Evolutionary conservation across 2,888 invertebrate species (phyloP).

Genomic region (Archips xylosteana): DNA sequence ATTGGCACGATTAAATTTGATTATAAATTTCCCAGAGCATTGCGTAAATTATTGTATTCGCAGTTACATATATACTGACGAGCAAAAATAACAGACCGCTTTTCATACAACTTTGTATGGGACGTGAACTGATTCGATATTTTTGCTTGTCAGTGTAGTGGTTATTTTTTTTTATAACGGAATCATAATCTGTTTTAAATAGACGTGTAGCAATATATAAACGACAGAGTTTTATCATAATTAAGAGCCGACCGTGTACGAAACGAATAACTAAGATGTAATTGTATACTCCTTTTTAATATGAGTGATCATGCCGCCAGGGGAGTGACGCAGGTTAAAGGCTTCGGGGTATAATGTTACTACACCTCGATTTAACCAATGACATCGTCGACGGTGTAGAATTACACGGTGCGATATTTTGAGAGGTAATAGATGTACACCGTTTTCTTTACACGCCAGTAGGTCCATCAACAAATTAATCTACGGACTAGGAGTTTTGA

Average conservation of each 20-base stretch:
- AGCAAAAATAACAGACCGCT: no score
- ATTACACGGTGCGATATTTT: conserved; percentile 75
- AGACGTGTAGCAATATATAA: background rate
- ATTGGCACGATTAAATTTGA: no score
- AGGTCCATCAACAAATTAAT: conserved; percentile 67
- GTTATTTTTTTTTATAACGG: no score
- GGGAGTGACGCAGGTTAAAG: conserved; percentile 58
- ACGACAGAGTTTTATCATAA: background rate
- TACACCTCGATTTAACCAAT: conserved; percentile 73
- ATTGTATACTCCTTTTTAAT: conserved; percentile 62
- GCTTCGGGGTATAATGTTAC: conserved; percentile 67
- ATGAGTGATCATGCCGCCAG: conserved; percentile 63
- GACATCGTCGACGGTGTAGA: conserved; percentile 75
- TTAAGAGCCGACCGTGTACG: conserved; percentile 35
- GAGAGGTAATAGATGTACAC: conserved; percentile 73
- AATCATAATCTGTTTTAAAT: background rate
- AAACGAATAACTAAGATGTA: conserved; percentile 55
- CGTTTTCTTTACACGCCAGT: conserved; percentile 68
- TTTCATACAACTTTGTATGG: no score
- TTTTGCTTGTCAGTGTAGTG: no score
- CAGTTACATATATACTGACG: no score
- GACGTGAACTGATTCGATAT: no score
- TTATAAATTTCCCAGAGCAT: no score
- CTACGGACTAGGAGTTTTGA: conserved; percentile 69
- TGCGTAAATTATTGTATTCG: no score